phyloP scores from a whole-genome alignment of 2,888 invertebrate species.

The Trissolcus japonicus region DNA sequence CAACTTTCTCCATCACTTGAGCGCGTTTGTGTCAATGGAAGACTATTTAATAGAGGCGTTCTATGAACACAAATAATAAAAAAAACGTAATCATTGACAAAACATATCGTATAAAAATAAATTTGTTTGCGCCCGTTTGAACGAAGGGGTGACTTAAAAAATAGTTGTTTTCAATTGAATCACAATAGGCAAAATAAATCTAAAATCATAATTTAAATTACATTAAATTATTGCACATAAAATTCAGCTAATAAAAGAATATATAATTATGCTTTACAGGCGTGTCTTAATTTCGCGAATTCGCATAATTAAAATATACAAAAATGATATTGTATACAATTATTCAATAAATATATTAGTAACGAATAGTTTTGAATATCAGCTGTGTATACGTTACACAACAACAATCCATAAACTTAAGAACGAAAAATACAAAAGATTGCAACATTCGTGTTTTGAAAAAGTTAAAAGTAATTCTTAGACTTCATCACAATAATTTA shows the following conservation, averaged over 20 bases:
- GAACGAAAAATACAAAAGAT: background rate
- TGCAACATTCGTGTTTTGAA: slow-evolving; percentile 13
- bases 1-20: slow-evolving; percentile 31
- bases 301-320: background rate
- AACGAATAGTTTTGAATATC: too few species aligned
- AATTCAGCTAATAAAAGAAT: too few species aligned
- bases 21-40: slow-evolving; percentile 24
- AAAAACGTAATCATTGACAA: background rate
- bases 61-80: too few species aligned
- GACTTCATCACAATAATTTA: slow-evolving; percentile 36
- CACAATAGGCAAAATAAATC: slow-evolving; percentile 4
- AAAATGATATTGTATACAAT: background rate
- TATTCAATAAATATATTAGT: too few species aligned
- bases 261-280: too few species aligned
- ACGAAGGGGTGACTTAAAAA: background rate
- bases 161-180: background rate
- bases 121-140: background rate
- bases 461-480: slow-evolving; percentile 39
- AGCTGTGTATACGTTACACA: background rate
- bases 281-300: too few species aligned
- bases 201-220: background rate
- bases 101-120: background rate
- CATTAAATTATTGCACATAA: too few species aligned
- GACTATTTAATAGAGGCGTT: slow-evolving; percentile 11
- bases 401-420: background rate